Base-by-base conservation (phyloP, 2,888 invertebrate genomes). In the Acanthosepion esculentum region DNA sequence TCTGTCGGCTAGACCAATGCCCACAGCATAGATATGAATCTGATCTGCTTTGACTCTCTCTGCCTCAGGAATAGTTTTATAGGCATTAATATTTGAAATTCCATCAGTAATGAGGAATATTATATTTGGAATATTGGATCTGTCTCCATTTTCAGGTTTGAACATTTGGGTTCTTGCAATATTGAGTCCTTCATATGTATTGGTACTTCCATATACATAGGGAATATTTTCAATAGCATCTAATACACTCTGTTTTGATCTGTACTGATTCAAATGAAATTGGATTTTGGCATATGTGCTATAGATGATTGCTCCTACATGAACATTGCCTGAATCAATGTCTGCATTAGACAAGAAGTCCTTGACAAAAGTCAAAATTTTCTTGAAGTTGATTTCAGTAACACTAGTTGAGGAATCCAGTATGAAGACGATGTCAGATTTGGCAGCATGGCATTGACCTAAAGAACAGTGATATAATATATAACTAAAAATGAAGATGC, bases 381-480 rank as follows among this genome's bases (percentile, higher is more conserved):
- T 95, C 92, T 96, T 78, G 95, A 96, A 96, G 95, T 96, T 96
- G n/a, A 95, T 95, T 64, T 95, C 95, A 53, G 96, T 96, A 91
- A 96, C 96, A 96, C 96, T 96, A 48, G 96, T 96, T n/a, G 97
- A 97, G 15, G 97, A 95, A 94, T 97, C 97, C 94, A 97, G 96
- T 48, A 97, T 95, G 94, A 97, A 96, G 50, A 96, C 96, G 20
- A 97, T 95, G 94, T 97, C 97, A 92, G 96, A 95, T 91, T 95
- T 94, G 18, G 96, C 94, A 91, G 96, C 95, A 95, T 50, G 15
- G 15, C 15, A 15, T 50, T 50, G 50, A 50, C 50, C 50, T 50
- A 50, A 12, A 15, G 15, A 50, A 50, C 50, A 50, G 50, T 15
- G 50, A 50, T 50, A 8, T 12, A 50, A 50, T 50, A 50, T 50